phyloP scores from a whole-genome alignment of 2,113 vertebrate species.

The Campylomormyrus tamandua region DNA sequence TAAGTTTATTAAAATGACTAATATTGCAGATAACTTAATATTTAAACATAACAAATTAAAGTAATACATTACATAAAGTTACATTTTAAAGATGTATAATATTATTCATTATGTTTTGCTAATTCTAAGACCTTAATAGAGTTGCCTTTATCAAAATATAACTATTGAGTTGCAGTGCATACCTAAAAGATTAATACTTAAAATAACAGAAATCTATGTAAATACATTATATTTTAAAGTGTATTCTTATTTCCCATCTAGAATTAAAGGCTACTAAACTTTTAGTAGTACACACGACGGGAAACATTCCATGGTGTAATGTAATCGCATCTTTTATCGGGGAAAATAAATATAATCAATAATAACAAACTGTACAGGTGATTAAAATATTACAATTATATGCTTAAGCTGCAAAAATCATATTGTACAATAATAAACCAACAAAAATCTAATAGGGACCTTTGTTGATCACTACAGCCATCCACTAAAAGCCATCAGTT shows the following conservation, averaged over 20 bases:
- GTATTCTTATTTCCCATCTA: neutral
- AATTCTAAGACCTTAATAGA: neutral
- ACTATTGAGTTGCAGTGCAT: neutral
- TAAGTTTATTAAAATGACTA: neutral
- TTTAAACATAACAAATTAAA: neutral
- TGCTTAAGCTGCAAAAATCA: neutral
- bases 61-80: neutral
- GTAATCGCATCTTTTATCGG: neutral
- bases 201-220: neutral
- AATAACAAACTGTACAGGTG: neutral
- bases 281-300: neutral
- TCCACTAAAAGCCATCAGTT: neutral
- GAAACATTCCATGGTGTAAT: neutral
- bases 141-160: neutral
- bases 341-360: neutral
- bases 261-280: neutral
- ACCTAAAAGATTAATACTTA: neutral
- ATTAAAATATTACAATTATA: neutral
- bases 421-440: neutral
- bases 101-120: neutral
- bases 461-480: neutral
- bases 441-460: neutral
- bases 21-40: neutral
- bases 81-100: neutral
- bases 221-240: neutral